These are phyloP conservation scores for Tinamus major DNA, from an alignment of 2,797 vertebrate species.

Conservation along the genomic window DNA sequence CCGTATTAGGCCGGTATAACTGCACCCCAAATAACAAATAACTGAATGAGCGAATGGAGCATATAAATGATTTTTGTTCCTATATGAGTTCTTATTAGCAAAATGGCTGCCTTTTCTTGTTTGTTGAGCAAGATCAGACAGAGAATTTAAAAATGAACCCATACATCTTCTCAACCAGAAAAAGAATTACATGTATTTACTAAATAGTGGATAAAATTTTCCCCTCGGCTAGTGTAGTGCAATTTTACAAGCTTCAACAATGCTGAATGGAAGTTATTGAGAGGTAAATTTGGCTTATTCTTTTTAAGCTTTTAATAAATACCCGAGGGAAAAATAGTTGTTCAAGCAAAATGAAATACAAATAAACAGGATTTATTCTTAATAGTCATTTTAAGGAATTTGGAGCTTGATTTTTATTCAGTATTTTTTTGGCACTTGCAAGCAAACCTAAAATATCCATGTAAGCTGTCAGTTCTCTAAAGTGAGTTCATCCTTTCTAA, in stretches of 20 bases:
- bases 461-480: conserved; percentile 20
- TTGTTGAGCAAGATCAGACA: conserved; percentile 36
- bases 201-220: conserved; percentile 61
- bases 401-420: conserved; percentile 26
- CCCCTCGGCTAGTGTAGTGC: conserved; percentile 49
- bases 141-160: conserved; percentile 42
- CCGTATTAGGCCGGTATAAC: not conserved
- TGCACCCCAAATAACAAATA: not conserved
- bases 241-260: conserved; percentile 62
- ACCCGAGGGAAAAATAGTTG: conserved; percentile 36
- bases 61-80: not conserved
- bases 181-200: conserved; percentile 39
- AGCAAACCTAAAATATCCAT: conserved; percentile 61
- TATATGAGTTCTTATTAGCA: not conserved
- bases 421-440: conserved; percentile 10
- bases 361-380: conserved; percentile 71
- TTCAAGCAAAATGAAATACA: conserved; percentile 65
- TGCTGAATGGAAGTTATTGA: conserved; percentile 67
- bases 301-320: conserved; percentile 74
- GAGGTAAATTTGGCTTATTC: conserved; percentile 65
- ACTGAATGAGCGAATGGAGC: not conserved
- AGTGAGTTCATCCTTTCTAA: conserved; percentile 38
- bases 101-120: not conserved
- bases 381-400: conserved; percentile 32
- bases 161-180: conserved; percentile 2